phyloP scores from a whole-genome alignment of 1,140 invertebrate genomes.

The Tyrophagus putrescentiae region DNA sequence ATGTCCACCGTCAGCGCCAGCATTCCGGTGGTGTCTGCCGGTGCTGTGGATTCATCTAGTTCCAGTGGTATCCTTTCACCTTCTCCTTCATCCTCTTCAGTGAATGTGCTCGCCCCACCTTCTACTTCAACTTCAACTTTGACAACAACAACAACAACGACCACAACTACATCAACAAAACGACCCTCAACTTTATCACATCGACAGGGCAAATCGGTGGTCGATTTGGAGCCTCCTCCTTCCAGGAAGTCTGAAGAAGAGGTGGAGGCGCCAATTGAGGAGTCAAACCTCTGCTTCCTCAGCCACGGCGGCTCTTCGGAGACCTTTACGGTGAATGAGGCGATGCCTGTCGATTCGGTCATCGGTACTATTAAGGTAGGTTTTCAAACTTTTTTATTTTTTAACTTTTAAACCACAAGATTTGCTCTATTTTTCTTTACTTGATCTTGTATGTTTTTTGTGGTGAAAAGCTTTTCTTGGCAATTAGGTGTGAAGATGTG shows the following conservation, averaged over 20 bases:
- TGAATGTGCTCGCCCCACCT: neutral
- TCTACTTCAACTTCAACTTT: neutral
- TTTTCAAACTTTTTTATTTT: too few species aligned
- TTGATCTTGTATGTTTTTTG: too few species aligned
- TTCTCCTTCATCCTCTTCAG: too few species aligned
- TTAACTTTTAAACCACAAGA: too few species aligned
- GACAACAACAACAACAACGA: slow-evolving; percentile 1
- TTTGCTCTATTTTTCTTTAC: too few species aligned
- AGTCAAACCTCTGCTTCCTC: slow-evolving; percentile 57
- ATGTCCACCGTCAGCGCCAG: neutral
- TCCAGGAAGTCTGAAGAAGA: neutral
- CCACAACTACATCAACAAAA: slow-evolving; percentile 1
- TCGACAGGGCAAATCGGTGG: neutral
- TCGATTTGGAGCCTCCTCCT: neutral
- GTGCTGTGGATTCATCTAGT: neutral
- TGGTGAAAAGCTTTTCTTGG: too few species aligned
- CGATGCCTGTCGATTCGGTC: slow-evolving; percentile 55
- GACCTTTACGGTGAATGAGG: slow-evolving; percentile 74
- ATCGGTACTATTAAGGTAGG: slow-evolving; percentile 42
- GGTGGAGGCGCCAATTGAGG: neutral
- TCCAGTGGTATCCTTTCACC: neutral
- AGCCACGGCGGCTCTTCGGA: slow-evolving; percentile 74
- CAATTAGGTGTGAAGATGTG: too few species aligned
- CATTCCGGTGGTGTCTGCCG: neutral
- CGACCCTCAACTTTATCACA: too few species aligned